phyloP scores from a whole-genome alignment of 1,140 invertebrate genomes.

The Proales similis region DNA sequence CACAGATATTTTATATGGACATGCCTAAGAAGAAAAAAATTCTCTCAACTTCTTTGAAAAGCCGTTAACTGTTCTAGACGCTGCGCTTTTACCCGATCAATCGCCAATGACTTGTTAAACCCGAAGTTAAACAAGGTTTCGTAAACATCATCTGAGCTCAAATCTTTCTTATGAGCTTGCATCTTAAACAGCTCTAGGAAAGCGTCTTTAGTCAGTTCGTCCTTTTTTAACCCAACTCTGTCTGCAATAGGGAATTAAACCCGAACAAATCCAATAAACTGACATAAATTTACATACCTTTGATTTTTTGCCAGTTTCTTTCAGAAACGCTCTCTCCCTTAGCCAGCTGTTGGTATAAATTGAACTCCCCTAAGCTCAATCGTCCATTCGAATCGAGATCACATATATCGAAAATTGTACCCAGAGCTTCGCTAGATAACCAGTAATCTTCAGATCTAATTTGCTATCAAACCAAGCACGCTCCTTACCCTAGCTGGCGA shows the following conservation, averaged over 20 bases:
- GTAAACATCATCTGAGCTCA: neutral
- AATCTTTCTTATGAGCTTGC: slow-evolving; percentile 6
- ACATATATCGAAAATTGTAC: slow-evolving; percentile 23
- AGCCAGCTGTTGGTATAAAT: too few species aligned
- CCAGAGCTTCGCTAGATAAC: slow-evolving; percentile 18
- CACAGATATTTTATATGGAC: slow-evolving; percentile 2
- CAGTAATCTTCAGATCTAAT: neutral
- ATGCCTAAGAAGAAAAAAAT: neutral
- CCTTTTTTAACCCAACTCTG: slow-evolving; percentile 17
- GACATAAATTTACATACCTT: too few species aligned
- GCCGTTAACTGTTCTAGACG: too few species aligned
- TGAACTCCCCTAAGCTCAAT: slow-evolving; percentile 17
- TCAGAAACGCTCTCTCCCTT: too few species aligned
- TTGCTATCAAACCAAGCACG: neutral
- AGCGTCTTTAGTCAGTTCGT: slow-evolving; percentile 15
- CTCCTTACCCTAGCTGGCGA: slow-evolving; percentile 1
- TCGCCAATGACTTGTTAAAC: slow-evolving; percentile 18
- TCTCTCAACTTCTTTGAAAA: neutral
- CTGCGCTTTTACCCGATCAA: slow-evolving; percentile 11
- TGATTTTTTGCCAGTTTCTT: too few species aligned
- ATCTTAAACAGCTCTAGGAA: slow-evolving; percentile 14
- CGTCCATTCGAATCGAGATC: slow-evolving; percentile 37
- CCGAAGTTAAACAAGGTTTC: slow-evolving; percentile 6
- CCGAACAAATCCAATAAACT: too few species aligned
- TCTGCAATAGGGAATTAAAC: too few species aligned